Conservation (phyloP, 2,113 vertebrate species). For the Brachypodius melanocephalos region DNA sequence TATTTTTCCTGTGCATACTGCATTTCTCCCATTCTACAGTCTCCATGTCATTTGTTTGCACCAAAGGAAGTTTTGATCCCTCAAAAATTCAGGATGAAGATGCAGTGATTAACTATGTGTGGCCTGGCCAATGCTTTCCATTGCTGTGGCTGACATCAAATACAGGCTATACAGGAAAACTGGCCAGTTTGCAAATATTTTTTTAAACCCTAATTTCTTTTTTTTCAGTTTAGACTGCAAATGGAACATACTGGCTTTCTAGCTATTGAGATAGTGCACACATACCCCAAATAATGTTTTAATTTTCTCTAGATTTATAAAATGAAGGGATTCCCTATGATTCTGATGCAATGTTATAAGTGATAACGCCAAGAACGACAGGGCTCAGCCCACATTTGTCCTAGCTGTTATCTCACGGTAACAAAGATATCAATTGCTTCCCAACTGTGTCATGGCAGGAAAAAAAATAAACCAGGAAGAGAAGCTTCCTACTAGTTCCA, state of each 20-base stretch:
- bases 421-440: background rate
- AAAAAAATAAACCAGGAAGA: background rate
- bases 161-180: background rate
- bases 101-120: background rate
- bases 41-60: background rate
- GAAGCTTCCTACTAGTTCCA: background rate
- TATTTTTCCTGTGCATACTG: background rate
- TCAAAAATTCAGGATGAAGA: background rate
- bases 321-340: background rate
- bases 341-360: background rate
- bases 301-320: background rate
- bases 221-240: background rate
- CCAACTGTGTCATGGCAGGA: background rate
- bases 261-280: background rate
- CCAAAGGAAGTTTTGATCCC: background rate
- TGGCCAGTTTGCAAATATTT: background rate
- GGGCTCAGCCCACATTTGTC: background rate
- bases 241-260: background rate
- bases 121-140: background rate
- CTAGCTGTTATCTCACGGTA: background rate
- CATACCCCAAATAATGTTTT: background rate
- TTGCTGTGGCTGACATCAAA: background rate
- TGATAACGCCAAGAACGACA: background rate
- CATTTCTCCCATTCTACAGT: background rate
- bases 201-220: background rate